Percentiles rank a stretch among this genome's conserved stretches.
Conservation (phyloP, 2,113 vertebrate species). For the Hippolais icterina region DNA sequence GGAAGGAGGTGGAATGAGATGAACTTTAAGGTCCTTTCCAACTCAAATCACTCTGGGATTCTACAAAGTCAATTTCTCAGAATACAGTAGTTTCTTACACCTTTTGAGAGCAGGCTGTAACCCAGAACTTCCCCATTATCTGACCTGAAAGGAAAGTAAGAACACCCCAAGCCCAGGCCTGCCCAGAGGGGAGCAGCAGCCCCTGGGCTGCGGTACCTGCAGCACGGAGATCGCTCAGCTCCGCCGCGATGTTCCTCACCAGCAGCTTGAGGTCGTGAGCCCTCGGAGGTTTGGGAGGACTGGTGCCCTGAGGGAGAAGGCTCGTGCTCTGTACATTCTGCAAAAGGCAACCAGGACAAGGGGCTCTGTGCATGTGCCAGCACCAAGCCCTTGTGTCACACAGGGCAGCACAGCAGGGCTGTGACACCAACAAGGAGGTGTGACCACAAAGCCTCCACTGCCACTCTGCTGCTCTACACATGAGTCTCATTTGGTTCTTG, state of each 20-base stretch:
- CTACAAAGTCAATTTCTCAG: not conserved
- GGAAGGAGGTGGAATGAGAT: not conserved
- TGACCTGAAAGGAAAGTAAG: not conserved
- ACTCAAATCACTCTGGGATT: not conserved
- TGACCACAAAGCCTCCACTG: not conserved
- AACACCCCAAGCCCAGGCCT: not conserved
- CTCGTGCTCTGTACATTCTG: constrained; percentile 70
- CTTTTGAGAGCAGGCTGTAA: not conserved
- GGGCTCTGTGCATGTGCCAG: not conserved
- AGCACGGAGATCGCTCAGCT: constrained; percentile 68
- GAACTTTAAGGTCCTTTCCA: not conserved
- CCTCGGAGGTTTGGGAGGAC: constrained; percentile 92
- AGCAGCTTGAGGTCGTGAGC: constrained; percentile 91
- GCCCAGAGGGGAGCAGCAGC: not conserved
- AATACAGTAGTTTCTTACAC: not conserved
- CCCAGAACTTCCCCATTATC: not conserved
- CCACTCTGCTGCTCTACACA: not conserved
- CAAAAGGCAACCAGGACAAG: not conserved
- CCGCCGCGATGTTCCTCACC: constrained; percentile 84
- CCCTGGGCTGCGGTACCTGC: constrained; percentile 68
- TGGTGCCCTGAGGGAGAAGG: constrained; percentile 68
- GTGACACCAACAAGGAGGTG: not conserved
- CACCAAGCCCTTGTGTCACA: not conserved
- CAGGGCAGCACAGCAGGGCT: not conserved
- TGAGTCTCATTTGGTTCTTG: not conserved